Evolutionary conservation across 1,140 invertebrate species (phyloP).

Genomic region (Pseudomyrmex pallidus): DNA sequence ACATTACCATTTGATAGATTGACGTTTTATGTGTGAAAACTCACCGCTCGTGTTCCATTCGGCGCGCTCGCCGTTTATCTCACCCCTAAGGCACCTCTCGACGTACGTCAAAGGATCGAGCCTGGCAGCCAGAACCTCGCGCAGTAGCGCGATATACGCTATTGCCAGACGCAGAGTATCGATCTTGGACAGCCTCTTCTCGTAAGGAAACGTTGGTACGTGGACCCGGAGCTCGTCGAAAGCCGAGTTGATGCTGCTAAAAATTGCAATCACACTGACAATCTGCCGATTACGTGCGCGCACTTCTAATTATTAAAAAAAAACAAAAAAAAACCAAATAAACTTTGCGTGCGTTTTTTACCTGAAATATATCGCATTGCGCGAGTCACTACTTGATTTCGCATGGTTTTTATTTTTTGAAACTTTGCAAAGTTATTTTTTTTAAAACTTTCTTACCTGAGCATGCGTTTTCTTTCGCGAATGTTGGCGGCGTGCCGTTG

Average conservation of each 20-base stretch:
- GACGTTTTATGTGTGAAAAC: too few species aligned
- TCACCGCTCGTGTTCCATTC: conserved; percentile 98
- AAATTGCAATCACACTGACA: conserved; percentile 84
- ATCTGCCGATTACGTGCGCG: conserved; percentile 48
- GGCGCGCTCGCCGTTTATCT: conserved; percentile 93
- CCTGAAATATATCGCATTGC: not conserved
- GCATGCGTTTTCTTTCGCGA: conserved; percentile 97
- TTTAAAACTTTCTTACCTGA: conserved; percentile 90
- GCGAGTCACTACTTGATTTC: too few species aligned
- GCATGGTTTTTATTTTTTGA: not conserved
- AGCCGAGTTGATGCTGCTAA: conserved; percentile 99
- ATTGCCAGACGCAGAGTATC: conserved; percentile 98
- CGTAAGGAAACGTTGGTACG: conserved; percentile 99
- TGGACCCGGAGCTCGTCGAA: conserved; percentile 97
- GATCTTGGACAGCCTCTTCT: conserved; percentile 98
- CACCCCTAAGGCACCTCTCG: conserved; percentile 95
- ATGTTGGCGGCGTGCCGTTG: conserved; percentile 96
- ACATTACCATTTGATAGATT: not conserved
- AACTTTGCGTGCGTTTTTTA: too few species aligned
- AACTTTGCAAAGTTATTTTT: conserved; percentile 16
- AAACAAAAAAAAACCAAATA: not conserved
- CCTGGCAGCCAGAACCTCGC: conserved; percentile 95
- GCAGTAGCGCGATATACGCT: conserved; percentile 97
- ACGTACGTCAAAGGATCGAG: conserved; percentile 97
- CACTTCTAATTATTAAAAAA: not conserved